Evolutionary conservation across 2,888 invertebrate genomes (phyloP), one percentile per base, ranked within the genome.

Genomic region (Sphaeridia pumilis): DNA sequence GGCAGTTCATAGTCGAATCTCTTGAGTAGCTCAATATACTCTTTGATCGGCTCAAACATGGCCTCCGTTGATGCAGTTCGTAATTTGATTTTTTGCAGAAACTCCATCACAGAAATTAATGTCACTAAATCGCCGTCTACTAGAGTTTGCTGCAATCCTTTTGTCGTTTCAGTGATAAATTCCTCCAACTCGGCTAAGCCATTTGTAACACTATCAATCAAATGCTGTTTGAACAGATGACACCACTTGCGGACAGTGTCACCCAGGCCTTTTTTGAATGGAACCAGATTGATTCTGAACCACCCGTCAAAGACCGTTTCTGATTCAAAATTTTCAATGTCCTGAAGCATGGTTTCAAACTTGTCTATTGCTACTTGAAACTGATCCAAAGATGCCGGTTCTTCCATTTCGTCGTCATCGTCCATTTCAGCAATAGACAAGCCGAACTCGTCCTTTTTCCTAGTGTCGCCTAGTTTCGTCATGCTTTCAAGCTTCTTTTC

Each of bases 1-100:
- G 94, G 89, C 68, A 95, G 86, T 70, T 95, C 94, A 78, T 92
- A 90, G 66, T 93, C 92, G 69, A 93, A 95, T 67, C 85, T 87
- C 70, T 90, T 90, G 1, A 95, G 73, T 4, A 95, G 74, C 66
- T 92, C 87, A 63, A 94, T 89, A 4, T 89, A 93, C 70, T 92
- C 88, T 64, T 87, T 85, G 52, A 95, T 75, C 0, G 94, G 94
- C 56, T 85, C 87, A 70, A 95, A 95, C 90, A 95, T 93, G 65
- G 87, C 87, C 68, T 95, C 93, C 0, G 93, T 93, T 14, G 80
- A 80, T 2, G 78, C 74, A 60, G 87, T 84, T 35, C 94, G 76
- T 67, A 94, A 93, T 72, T 92, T 92, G 0, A 95, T 92, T 66
- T 90, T 80, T 76, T 90, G 81, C 27, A 95, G 74, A 69, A 83